A percentile compares a stretch with the other conserved stretches of the same genome.
Evolutionary conservation across 2,113 vertebrate genomes (phyloP).

Genomic region (Globicephala melas): DNA sequence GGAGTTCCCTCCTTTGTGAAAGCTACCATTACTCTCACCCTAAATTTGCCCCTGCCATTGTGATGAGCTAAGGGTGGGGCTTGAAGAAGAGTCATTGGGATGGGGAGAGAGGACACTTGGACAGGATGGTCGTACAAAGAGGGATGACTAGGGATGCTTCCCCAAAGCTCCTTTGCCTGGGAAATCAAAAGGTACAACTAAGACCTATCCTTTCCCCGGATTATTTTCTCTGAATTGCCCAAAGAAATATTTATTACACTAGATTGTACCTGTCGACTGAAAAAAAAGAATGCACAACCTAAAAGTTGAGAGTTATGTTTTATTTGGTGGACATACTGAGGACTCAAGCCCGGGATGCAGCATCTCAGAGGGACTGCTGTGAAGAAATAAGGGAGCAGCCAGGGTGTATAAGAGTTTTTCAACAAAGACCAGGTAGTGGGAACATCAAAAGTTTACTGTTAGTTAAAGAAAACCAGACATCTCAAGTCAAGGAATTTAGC

Average conservation of each 20-base stretch:
- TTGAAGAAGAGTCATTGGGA: background rate
- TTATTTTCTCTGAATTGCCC: background rate
- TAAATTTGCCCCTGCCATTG: fast-evolving
- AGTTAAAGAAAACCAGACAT: background rate
- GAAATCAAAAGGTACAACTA: background rate
- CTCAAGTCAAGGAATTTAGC: background rate
- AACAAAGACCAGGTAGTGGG: background rate
- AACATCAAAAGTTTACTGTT: background rate
- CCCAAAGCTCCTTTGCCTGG: background rate
- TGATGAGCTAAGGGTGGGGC: fast-evolving
- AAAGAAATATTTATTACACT: background rate
- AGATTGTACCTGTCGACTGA: background rate
- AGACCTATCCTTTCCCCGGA: background rate
- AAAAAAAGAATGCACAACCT: background rate
- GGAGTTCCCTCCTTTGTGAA: background rate
- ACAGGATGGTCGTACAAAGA: fast-evolving
- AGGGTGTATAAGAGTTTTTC: background rate
- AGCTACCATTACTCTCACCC: fast-evolving
- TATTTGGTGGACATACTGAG: background rate
- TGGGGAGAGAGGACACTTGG: background rate
- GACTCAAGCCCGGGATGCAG: background rate
- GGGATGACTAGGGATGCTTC: background rate
- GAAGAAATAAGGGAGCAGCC: background rate
- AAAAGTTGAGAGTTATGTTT: background rate
- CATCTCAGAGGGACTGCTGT: background rate